phyloP scores from a whole-genome alignment of 2,797 vertebrate genomes.

The Rhadinocentrus ornatus region DNA sequence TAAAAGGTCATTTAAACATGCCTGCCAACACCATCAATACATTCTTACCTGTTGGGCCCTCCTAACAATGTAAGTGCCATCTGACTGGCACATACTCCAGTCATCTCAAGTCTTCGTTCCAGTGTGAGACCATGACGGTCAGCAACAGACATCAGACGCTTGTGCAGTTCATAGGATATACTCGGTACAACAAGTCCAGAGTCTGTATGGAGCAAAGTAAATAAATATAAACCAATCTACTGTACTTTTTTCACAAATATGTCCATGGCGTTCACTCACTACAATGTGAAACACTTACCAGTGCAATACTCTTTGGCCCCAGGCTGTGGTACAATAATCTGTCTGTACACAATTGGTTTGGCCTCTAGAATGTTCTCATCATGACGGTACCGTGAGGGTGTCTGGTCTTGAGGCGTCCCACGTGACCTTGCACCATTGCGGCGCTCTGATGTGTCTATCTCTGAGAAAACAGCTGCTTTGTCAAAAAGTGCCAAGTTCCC shows the following conservation, averaged over 20 bases:
- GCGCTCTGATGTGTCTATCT: slow-evolving; percentile 92
- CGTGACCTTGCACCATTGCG: slow-evolving; percentile 89
- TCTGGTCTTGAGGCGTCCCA: slow-evolving; percentile 89
- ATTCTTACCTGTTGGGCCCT: slow-evolving; percentile 93
- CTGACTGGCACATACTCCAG: slow-evolving; percentile 96
- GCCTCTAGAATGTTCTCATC: slow-evolving; percentile 97
- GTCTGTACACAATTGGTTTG: slow-evolving; percentile 93
- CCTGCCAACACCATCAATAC: not conserved
- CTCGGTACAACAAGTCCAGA: slow-evolving; percentile 95
- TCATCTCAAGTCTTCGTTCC: slow-evolving; percentile 96
- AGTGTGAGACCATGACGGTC: slow-evolving; percentile 93
- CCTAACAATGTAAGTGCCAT: slow-evolving; percentile 97
- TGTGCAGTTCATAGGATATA: slow-evolving; percentile 92
- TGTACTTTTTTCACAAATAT: slow-evolving; percentile 47
- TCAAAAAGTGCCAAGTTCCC: slow-evolving; percentile 98
- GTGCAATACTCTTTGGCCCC: slow-evolving; percentile 94
- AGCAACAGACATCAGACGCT: slow-evolving; percentile 89
- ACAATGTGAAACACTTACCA: slow-evolving; percentile 57
- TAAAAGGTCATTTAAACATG: not conserved
- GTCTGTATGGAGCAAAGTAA: slow-evolving; percentile 59
- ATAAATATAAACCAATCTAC: slow-evolving; percentile 25
- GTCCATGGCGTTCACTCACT: not conserved
- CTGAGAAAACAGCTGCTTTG: slow-evolving; percentile 96
- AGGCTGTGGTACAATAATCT: slow-evolving; percentile 91
- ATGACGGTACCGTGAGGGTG: slow-evolving; percentile 90